Evolutionary conservation across 2,113 vertebrate genomes (phyloP), one percentile per base, ranked within the genome.

Genomic region (Menidia beryllina): DNA sequence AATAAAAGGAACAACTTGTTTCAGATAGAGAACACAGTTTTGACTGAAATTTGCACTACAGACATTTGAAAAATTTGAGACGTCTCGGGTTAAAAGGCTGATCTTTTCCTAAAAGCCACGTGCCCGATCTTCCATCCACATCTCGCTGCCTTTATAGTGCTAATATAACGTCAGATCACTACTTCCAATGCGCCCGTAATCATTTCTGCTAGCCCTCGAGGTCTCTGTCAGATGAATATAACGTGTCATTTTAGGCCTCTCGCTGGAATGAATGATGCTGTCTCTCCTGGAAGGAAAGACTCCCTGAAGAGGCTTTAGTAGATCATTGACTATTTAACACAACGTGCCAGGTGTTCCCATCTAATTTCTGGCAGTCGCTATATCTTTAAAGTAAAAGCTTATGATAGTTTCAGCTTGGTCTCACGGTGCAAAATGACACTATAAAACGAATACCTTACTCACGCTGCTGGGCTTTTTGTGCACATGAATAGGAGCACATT

Each of bases 211-310:
- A 12, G 20, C 39, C 19, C 39, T 60, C 58, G 27, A 59, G 21
- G 19, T 17, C 41, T 45, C 43, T 15, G 41, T 60, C 39, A 47
- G 25, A 1, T 30, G 10, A 47, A 47, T 41, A 30, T 47, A 27
- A 47, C 39, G n/a, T 60, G 58, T 20, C 30, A 47, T 39, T 60
- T 60, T 47, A 47, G 45, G 17, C 12, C 34, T 21, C 54, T 56
- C 34, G 11, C 6, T 39, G 20, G 30, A 25, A 21, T 36, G 43
- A 20, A 11, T 17, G 24, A 47, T 27, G 24, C 11, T 14, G 41
- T 27, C 41, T 59, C 19, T 38, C n/a, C 38, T 56, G 30, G 55
- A 20, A 24, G 38, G 20, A 39, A 20, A 57, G 55, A 39, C 36
- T 14, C 13, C 20, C 20, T 13, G 39, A 7, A 57, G 20, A 24